Percentiles rank a stretch among this genome's conserved stretches.
Conservation (phyloP, 2,888 invertebrate genomes). For the Glaucopsyche alexis region DNA sequence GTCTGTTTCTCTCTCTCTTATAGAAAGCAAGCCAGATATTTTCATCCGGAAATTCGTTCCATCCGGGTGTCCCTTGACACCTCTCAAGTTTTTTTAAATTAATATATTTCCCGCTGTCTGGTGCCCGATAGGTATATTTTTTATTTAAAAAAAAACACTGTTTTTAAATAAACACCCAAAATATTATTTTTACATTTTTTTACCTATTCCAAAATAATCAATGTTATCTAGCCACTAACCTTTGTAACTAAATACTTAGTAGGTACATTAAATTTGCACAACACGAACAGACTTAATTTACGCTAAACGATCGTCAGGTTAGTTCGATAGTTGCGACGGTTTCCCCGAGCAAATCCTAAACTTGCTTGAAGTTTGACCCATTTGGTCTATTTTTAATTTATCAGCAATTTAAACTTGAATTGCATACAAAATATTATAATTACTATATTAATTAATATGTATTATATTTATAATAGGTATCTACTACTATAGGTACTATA, state of each 20-base stretch:
- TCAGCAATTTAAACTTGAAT: neutral
- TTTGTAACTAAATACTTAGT: neutral
- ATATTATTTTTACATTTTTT: neutral
- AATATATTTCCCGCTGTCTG: too few species aligned
- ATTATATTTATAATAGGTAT: too few species aligned
- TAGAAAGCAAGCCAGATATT: too few species aligned
- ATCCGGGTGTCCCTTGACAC: too few species aligned
- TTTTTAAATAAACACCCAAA: too few species aligned
- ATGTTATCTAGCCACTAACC: neutral
- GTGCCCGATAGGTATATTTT: too few species aligned
- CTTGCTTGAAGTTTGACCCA: conserved; percentile 27
- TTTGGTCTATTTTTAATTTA: conserved; percentile 22
- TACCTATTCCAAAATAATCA: neutral
- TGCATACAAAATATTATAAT: neutral
- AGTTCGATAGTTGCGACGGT: conserved; percentile 27
- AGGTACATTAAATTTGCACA: conserved; percentile 16
- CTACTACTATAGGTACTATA: too few species aligned
- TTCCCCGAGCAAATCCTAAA: conserved; percentile 22
- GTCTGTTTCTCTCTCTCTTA: too few species aligned
- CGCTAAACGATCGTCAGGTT: conserved; percentile 24
- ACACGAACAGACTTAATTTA: conserved; percentile 19
- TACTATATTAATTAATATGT: neutral
- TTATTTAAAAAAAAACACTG: too few species aligned
- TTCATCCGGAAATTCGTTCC: too few species aligned
- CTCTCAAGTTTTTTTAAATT: too few species aligned